Base-by-base conservation (phyloP, 1,140 invertebrate species). In the Bombus confusus region DNA sequence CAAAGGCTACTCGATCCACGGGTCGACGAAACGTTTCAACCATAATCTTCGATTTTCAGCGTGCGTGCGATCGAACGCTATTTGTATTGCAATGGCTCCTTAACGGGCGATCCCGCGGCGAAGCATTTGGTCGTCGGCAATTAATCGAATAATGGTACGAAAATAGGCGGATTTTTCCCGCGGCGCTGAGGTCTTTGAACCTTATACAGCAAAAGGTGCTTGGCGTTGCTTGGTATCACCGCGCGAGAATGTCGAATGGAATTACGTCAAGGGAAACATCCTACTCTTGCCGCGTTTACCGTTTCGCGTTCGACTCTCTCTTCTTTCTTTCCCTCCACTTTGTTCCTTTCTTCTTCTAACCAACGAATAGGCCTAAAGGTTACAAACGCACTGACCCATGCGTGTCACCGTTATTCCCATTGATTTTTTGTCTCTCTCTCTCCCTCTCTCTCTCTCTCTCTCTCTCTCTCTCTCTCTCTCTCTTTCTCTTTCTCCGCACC, bases 301-400 rank as follows among this genome's bases (percentile, higher is more conserved):
- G 89, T 91, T 91, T 88, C 82, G 83, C 83, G 83, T 87, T 89
- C 80, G 88, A 77, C 78, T 59, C 79, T 80, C 69, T 69, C 72
- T n/a, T n/a, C 9, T 71, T 78, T 66, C 64, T 80, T 71, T 76
- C 72, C 52, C 9, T 25, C 59, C 59, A 12, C 18, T 52, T 15
- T 52, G 47, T 62, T 31, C 75, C 78, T n/a, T 5, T 78, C 75
- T 77, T 71, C 39, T n/a, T 81, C 71, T 68, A 25, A 64, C 72
- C 80, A 72, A 64, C 41, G 74, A 59, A 83, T 68, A 76, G 77
- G 80, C 88, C 80, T 69, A 88, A 90, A 91, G 90, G 90, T 91
- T 91, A 90, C 57, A 88, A 91, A 91, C 90, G 90, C 90, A 91
- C 89, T 91, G 90, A 91, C 90, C 90, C 90, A 90, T 91, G 87